Evolutionary conservation across 2,888 invertebrate species (phyloP).

Genomic region (Fragum fragum): DNA sequence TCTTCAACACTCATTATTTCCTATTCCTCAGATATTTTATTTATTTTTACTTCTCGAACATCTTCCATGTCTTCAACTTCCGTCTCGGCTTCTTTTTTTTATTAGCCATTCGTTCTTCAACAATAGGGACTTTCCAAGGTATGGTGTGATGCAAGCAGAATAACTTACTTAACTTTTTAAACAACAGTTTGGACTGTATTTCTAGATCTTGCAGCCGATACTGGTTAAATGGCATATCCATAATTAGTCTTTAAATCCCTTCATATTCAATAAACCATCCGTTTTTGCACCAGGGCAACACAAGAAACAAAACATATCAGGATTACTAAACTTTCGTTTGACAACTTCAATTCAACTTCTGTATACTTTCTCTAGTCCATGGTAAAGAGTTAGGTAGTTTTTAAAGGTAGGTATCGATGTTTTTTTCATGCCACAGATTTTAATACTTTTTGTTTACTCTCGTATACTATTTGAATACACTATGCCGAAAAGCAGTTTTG

Average conservation of each 20-base stretch:
- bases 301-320: conserved; percentile 43
- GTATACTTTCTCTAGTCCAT: conserved; percentile 36
- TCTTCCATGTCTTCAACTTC: not conserved
- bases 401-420: too few species aligned
- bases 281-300: conserved; percentile 51
- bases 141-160: conserved; percentile 45
- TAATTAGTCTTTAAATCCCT: conserved; percentile 27
- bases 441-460: too few species aligned
- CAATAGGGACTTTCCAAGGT: not conserved
- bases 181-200: conserved; percentile 38
- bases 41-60: not conserved
- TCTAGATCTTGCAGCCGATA: conserved; percentile 38
- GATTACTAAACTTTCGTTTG: conserved; percentile 29
- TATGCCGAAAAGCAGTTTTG: too few species aligned
- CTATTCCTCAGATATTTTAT: not conserved
- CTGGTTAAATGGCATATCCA: conserved; percentile 32
- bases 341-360: conserved; percentile 41
- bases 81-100: not conserved
- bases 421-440: too few species aligned
- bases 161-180: conserved; percentile 38
- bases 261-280: conserved; percentile 51
- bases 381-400: conserved; percentile 30
- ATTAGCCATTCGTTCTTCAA: not conserved
- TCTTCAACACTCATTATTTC: conserved; percentile 11
- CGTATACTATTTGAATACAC: too few species aligned